phyloP scores from a whole-genome alignment of 2,113 vertebrate genomes.

The Sinocyclocheilus anshuiensis region DNA sequence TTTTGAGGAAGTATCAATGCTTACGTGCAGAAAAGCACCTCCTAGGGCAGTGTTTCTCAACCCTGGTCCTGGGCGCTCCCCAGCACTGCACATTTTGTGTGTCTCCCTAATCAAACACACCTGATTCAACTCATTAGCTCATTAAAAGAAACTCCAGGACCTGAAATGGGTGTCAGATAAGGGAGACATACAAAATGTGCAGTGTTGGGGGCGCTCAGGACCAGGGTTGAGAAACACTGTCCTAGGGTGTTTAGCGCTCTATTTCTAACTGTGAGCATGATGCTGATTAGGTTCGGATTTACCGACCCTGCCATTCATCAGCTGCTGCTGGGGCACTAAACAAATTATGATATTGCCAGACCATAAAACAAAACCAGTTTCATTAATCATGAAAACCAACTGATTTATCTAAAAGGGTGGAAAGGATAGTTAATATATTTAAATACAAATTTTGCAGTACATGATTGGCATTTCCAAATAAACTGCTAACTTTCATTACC shows the following conservation, averaged over 20 bases:
- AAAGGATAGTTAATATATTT: not conserved
- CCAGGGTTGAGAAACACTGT: too few species aligned
- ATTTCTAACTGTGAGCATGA: slow-evolving; percentile 34
- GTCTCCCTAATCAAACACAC: too few species aligned
- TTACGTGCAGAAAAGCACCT: slow-evolving; percentile 13
- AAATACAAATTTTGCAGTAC: not conserved
- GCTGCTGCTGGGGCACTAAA: not conserved
- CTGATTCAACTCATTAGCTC: too few species aligned
- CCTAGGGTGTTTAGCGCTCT: not conserved
- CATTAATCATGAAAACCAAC: not conserved
- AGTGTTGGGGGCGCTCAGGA: too few species aligned
- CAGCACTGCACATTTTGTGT: too few species aligned
- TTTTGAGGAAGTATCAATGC: not conserved
- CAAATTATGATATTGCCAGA: not conserved
- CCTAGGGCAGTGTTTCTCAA: too few species aligned
- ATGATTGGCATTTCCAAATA: not conserved
- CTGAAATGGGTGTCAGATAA: too few species aligned
- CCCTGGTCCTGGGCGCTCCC: too few species aligned
- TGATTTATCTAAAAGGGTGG: not conserved
- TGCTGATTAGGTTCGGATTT: slow-evolving; percentile 47
- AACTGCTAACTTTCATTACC: not conserved
- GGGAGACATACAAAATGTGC: too few species aligned
- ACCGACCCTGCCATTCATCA: slow-evolving; percentile 14
- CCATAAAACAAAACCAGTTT: not conserved
- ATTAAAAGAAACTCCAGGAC: too few species aligned